These are phyloP conservation scores for Suillia variegata DNA, from an alignment of 2,888 invertebrate species.

Conservation along the genomic window DNA sequence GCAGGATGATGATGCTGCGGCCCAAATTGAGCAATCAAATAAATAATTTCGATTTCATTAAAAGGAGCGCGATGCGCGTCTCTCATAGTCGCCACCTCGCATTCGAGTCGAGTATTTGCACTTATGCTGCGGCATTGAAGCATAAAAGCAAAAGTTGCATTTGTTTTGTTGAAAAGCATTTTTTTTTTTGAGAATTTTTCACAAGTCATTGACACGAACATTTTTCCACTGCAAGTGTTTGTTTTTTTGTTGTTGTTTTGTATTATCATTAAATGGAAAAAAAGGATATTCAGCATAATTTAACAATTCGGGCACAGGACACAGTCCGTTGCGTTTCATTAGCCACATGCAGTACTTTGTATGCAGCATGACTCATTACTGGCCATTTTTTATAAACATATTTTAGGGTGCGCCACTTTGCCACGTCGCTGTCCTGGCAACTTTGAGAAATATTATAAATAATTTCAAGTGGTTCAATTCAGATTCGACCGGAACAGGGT, in stretches of 20 bases:
- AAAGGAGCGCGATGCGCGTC: too few relatives aligned
- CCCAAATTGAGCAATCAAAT: slow-evolving; percentile 39
- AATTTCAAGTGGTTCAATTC: slow-evolving; percentile 12
- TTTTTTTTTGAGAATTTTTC: not conserved
- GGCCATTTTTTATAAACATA: not conserved
- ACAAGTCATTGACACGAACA: not conserved
- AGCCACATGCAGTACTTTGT: not conserved
- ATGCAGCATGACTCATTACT: not conserved
- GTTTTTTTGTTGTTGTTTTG: not conserved
- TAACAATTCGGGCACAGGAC: not conserved
- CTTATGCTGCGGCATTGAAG: not conserved
- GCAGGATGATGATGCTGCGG: too few relatives aligned
- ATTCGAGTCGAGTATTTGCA: not conserved
- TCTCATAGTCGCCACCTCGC: not conserved
- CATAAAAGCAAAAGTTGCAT: too few relatives aligned
- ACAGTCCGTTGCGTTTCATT: slow-evolving; percentile 7
- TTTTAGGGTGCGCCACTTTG: too few relatives aligned
- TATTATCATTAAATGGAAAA: not conserved
- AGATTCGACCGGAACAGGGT: not conserved
- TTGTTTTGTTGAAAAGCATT: too few relatives aligned
- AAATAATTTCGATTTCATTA: slow-evolving; percentile 37
- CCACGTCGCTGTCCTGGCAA: slow-evolving; percentile 11
- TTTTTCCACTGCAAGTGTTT: not conserved
- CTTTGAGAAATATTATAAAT: slow-evolving; percentile 14
- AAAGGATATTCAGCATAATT: not conserved